Evolutionary conservation across 2,888 invertebrate genomes (phyloP).

Genomic region (Monoplex corrugatus): DNA sequence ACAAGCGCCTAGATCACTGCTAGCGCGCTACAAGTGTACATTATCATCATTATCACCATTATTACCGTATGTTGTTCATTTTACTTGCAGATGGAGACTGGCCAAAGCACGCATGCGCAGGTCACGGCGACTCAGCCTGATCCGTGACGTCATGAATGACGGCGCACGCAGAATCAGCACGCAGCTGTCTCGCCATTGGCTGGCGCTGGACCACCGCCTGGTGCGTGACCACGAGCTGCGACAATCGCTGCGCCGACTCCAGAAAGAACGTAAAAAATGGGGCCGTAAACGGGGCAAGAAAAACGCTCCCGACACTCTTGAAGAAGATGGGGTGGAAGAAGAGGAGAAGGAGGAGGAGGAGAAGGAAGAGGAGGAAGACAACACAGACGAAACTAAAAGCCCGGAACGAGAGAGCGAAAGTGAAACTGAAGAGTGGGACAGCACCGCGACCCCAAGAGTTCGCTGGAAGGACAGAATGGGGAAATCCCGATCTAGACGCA

Average conservation of each 20-base stretch:
- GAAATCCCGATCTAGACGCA: not conserved
- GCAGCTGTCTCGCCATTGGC: slow-evolving; percentile 50
- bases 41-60: no score
- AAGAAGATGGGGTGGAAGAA: slow-evolving; percentile 9
- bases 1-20: no score
- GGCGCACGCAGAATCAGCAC: slow-evolving; percentile 51
- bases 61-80: no score
- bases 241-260: slow-evolving; percentile 39
- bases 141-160: slow-evolving; percentile 50
- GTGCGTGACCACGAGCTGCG: slow-evolving; percentile 42
- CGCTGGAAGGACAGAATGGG: slow-evolving; percentile 5
- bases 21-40: no score
- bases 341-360: not conserved
- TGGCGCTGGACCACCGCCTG: slow-evolving; percentile 40
- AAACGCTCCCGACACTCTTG: not conserved
- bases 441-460: not conserved
- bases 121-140: slow-evolving; percentile 45
- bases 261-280: slow-evolving; percentile 41
- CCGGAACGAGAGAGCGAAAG: not conserved
- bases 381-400: not conserved
- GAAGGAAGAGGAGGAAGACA: not conserved
- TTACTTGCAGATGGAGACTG: slow-evolving; percentile 47
- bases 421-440: not conserved
- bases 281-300: not conserved
- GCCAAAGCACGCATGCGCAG: slow-evolving; percentile 52